phyloP scores from a whole-genome alignment of 2,797 vertebrate species.

The Rhynchonycteris naso region DNA sequence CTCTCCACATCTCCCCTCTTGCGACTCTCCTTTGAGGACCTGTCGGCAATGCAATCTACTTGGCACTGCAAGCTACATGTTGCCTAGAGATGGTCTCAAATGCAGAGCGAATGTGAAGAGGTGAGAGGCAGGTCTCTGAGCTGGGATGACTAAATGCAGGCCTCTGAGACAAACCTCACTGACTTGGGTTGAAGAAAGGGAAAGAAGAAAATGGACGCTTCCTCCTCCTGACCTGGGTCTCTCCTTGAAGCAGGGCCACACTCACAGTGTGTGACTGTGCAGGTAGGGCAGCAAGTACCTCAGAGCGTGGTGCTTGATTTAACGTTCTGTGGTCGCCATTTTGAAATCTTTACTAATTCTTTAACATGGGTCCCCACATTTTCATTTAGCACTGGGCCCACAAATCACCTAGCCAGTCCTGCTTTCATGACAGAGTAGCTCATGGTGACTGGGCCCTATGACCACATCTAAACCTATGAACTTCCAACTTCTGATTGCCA shows the following conservation, averaged over 20 bases:
- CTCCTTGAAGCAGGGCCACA: not conserved
- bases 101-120: not conserved
- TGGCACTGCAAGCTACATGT: not conserved
- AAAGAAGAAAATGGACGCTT: not conserved
- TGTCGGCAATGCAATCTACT: slow-evolving; percentile 60
- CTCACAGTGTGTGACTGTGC: rapidly evolving
- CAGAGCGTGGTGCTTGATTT: not conserved
- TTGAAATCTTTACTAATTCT: not conserved
- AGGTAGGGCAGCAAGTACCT: too few species aligned
- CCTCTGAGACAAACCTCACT: not conserved
- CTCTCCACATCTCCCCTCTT: slow-evolving; percentile 49
- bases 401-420: not conserved
- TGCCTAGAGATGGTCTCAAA: slow-evolving; percentile 52
- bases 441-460: not conserved
- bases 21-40: slow-evolving; percentile 52
- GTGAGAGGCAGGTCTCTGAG: rapidly evolving
- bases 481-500: not conserved
- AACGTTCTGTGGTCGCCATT: rapidly evolving
- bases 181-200: not conserved
- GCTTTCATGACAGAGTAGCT: not conserved
- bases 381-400: not conserved
- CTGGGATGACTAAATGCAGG: slow-evolving; percentile 23
- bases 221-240: not conserved
- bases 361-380: not conserved
- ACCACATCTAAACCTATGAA: not conserved